These are phyloP conservation scores for Habroteleia sp. DNA, from an alignment of 2,888 invertebrate genomes.

Conservation along the genomic window DNA sequence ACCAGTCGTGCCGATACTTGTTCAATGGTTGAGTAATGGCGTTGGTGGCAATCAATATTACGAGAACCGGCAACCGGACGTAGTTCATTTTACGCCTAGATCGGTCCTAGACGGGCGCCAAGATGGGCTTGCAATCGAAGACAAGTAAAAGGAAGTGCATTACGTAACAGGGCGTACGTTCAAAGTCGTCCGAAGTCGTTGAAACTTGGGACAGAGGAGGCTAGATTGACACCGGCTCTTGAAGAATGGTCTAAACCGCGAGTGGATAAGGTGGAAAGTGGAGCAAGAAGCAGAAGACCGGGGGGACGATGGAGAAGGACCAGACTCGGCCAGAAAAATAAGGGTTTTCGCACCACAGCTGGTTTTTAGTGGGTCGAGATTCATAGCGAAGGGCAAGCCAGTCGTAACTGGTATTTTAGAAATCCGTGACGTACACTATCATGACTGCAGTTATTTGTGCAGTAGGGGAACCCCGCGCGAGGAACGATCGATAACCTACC, in stretches of 20 bases:
- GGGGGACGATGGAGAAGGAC: no score
- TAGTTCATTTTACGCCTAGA: no score
- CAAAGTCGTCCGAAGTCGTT: constrained; percentile 45
- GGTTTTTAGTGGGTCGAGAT: constrained; percentile 45
- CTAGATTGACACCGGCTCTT: constrained; percentile 7
- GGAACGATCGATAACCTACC: constrained; percentile 75
- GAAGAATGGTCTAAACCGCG: constrained; percentile 1
- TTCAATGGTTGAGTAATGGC: constrained; percentile 19
- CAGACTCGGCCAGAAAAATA: background rate
- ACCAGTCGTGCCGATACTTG: constrained; percentile 8
- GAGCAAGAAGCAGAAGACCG: background rate
- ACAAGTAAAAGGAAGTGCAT: constrained; percentile 31
- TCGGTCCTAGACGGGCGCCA: no score
- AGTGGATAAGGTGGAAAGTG: background rate
- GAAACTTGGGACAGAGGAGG: constrained; percentile 37
- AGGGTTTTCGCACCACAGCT: constrained; percentile 28
- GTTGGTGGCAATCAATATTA: constrained; percentile 20
- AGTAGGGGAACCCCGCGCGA: constrained; percentile 67
- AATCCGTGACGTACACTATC: constrained; percentile 67
- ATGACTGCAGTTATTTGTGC: constrained; percentile 73
- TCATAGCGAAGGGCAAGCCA: constrained; percentile 50
- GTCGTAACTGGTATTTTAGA: constrained; percentile 58
- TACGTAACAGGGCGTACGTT: constrained; percentile 61
- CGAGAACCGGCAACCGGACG: constrained; percentile 18
- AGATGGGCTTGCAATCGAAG: constrained; percentile 19